Base-by-base conservation (phyloP, 2,888 invertebrate species). In the Drosophila mimetica region DNA sequence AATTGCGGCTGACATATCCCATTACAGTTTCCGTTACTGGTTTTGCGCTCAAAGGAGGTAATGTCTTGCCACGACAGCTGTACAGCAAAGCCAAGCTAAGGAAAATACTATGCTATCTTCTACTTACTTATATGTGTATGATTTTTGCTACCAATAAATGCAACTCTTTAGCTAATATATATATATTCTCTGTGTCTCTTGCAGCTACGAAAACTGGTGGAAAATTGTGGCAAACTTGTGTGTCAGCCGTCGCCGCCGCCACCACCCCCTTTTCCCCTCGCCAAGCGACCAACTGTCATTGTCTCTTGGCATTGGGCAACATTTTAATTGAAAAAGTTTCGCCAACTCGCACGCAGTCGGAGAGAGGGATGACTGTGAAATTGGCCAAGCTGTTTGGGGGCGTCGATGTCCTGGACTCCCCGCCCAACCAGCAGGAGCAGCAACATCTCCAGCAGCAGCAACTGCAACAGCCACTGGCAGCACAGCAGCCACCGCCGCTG, bases 251-350 rank as follows among this genome's bases (percentile, higher is more conserved):
- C 34, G 34, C n/a, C 34, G n/a, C n/a, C n/a, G n/a, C n/a, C n/a
- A n/a, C n/a, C n/a, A n/a, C n/a, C n/a, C n/a, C n/a, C 7, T 34
- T 34, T n/a, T 34, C 16, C 16, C 37, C 37, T 1, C 25, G 7
- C 25, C n/a, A n/a, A n/a, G n/a, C 25, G n/a, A 2, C 37, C 59
- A 72, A 55, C 65, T 79, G 73, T 63, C 65, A 79, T 74, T 76
- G 76, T 76, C 74, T 71, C 53, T 55, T 74, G 67, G 71, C 69
- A 69, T 61, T 77, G 67, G 80, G 71, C 61, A 75, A 70, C 76
- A 79, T 79, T 83, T 82, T 85, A 86, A 89, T 89, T 89, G 86
- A 82, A 86, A 89, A 88, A 79, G 50, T 79, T 83, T 74, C 74
- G 37, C 48, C 60, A 41, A 20, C 41, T 13, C 20, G 41, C 36